Percentiles rank a stretch among this genome's conserved stretches.
phyloP scores from a whole-genome alignment of 2,113 vertebrate genomes.

The Marcusenius ussheri region DNA sequence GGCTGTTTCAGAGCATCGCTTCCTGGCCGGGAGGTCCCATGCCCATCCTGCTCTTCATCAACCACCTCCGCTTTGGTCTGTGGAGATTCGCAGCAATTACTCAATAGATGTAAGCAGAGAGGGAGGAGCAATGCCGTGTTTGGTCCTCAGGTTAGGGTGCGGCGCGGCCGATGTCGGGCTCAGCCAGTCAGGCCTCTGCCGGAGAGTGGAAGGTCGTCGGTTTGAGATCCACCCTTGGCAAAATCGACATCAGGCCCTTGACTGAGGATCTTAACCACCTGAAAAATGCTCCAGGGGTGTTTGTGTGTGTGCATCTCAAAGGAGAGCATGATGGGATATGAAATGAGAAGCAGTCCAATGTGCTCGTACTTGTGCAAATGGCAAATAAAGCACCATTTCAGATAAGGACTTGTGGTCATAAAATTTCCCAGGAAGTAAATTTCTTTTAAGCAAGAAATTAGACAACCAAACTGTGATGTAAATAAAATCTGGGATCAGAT shows the following conservation, averaged over 20 bases:
- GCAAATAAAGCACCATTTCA: not conserved
- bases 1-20: conserved; percentile 19
- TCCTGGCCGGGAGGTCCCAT: conserved; percentile 10
- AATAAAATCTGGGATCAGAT: not conserved
- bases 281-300: not conserved
- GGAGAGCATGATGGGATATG: not conserved
- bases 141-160: not conserved
- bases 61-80: conserved; percentile 50
- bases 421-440: not conserved
- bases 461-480: not conserved
- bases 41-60: conserved; percentile 42
- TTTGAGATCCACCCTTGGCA: not conserved
- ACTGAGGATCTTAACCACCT: not conserved
- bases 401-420: not conserved
- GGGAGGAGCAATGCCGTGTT: not conserved
- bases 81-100: not conserved
- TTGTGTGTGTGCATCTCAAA: not conserved
- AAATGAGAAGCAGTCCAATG: not conserved
- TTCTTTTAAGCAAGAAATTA: not conserved
- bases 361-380: not conserved
- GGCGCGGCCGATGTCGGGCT: not conserved
- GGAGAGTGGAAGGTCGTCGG: not conserved
- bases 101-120: not conserved
- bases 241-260: not conserved
- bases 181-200: not conserved